Percentiles rank a stretch among this genome's conserved stretches.
Conservation (phyloP, 2,797 vertebrate genomes). For the Alcedo atthis region DNA sequence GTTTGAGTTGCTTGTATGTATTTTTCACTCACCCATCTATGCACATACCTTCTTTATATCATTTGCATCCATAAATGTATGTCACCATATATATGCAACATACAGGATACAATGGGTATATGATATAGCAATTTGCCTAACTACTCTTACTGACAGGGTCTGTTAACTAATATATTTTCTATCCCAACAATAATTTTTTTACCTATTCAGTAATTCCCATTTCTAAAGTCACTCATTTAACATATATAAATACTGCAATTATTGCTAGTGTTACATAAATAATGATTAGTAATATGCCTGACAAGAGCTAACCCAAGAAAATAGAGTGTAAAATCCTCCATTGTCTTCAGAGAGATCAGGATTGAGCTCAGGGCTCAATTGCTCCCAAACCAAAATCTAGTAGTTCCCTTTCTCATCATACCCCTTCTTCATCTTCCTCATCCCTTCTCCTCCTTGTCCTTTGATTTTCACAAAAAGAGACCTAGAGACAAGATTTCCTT, state of each 20-base stretch:
- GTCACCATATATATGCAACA: not conserved
- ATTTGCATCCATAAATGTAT: accelerated
- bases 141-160: not conserved
- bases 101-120: not conserved
- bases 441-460: not conserved
- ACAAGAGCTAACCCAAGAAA: not conserved
- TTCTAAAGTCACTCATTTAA: not conserved
- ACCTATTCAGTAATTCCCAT: not conserved
- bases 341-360: not conserved
- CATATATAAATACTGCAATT: not conserved
- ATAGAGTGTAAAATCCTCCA: not conserved
- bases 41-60: not conserved
- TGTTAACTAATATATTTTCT: not conserved
- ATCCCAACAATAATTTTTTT: not conserved
- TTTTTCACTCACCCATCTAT: not conserved
- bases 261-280: not conserved
- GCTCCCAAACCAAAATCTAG: not conserved
- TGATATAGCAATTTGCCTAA: not conserved
- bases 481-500: not conserved
- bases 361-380: not conserved
- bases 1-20: not conserved
- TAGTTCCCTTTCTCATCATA: too few relatives aligned
- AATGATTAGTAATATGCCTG: not conserved
- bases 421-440: not conserved
- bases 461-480: not conserved